Evolutionary conservation across 2,888 invertebrate species (phyloP).

Genomic region (Calameuta idolon): DNA sequence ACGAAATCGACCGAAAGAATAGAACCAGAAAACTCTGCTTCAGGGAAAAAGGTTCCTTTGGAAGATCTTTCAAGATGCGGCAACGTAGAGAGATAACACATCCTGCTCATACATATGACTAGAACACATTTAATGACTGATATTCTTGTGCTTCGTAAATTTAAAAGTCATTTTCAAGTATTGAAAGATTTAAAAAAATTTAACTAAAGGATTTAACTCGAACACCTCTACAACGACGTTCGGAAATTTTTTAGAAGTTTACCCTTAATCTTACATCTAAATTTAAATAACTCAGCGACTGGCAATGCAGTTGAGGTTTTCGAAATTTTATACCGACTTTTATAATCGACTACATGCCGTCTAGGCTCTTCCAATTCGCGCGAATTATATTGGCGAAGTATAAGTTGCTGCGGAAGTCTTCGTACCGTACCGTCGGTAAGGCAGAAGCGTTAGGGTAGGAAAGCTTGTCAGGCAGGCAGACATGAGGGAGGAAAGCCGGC

Average conservation of each 20-base stretch:
- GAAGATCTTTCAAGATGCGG: neutral
- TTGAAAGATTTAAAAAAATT: neutral
- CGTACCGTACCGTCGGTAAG: slow-evolving; percentile 7
- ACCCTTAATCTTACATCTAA: too few relatives aligned
- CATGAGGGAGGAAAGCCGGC: neutral
- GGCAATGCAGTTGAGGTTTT: too few relatives aligned
- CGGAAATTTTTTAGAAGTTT: neutral
- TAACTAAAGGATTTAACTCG: neutral
- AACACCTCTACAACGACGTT: neutral
- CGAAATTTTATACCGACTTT: too few relatives aligned
- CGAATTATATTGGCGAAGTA: neutral
- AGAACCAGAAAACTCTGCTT: slow-evolving; percentile 9
- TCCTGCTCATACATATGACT: neutral
- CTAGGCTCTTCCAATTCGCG: neutral
- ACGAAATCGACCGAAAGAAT: slow-evolving; percentile 15
- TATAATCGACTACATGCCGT: too few relatives aligned
- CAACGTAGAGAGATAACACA: neutral
- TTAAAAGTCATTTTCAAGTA: neutral
- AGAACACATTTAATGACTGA: neutral
- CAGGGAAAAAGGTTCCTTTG: neutral
- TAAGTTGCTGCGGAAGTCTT: neutral
- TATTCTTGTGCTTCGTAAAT: neutral
- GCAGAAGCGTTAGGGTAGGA: slow-evolving; percentile 10
- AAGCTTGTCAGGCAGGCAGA: neutral
- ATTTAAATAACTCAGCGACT: too few relatives aligned